Conservation (phyloP, 2,797 vertebrate species). For the Fundulus diaphanus region DNA sequence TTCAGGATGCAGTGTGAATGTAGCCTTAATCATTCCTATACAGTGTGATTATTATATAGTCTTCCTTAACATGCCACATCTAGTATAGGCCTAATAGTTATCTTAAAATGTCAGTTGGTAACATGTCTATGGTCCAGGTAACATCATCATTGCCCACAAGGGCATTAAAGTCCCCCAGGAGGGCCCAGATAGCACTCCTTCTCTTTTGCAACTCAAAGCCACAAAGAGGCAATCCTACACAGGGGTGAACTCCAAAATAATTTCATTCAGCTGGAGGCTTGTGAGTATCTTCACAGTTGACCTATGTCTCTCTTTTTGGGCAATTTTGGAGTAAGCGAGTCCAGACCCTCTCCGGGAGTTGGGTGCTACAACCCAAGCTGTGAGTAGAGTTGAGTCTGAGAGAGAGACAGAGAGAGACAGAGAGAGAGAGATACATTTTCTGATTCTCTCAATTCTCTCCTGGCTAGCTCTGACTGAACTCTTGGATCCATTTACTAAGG, state of each 20-base stretch:
- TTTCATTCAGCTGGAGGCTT: not conserved
- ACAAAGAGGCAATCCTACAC: not conserved
- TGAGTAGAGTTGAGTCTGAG: not conserved
- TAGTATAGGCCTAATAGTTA: not conserved
- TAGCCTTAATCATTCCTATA: not conserved
- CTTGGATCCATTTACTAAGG: too few species aligned
- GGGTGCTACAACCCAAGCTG: too few species aligned
- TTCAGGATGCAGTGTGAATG: too few species aligned
- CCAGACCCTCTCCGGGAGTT: not conserved
- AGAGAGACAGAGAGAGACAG: too few species aligned
- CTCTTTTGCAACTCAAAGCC: not conserved
- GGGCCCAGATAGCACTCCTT: not conserved
- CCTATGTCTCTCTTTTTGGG: too few species aligned
- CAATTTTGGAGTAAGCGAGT: not conserved
- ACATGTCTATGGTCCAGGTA: not conserved
- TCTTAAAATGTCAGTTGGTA: not conserved
- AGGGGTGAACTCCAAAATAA: not conserved
- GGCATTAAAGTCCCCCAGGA: not conserved
- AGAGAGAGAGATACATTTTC: too few species aligned
- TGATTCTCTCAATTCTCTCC: too few species aligned
- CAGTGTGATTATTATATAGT: not conserved
- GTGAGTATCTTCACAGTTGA: not conserved
- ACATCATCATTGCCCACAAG: not conserved
- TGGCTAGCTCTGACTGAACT: too few species aligned
- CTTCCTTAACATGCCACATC: not conserved